A percentile compares a stretch with the other conserved stretches of the same genome.
Evolutionary conservation across 2,113 vertebrate species (phyloP).

Genomic region (Nycticryphes semicollaris): DNA sequence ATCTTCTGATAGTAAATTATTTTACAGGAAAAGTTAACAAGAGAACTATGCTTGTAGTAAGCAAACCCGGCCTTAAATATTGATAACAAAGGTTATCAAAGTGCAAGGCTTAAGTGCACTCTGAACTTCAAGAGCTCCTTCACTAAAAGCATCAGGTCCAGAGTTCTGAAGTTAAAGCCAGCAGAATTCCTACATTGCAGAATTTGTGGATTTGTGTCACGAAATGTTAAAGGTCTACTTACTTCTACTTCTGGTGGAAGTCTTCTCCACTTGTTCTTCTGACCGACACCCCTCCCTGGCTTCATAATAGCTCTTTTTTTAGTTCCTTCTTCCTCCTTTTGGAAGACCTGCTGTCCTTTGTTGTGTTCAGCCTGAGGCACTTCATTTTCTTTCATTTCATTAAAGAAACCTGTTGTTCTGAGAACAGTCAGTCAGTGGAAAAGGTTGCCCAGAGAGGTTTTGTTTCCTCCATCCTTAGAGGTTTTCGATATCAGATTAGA

Average conservation of each 20-base stretch:
- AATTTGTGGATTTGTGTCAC: not conserved
- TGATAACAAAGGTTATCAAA: too few species aligned
- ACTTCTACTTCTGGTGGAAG: not conserved
- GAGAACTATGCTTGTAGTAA: not conserved
- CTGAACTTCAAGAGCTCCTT: not conserved
- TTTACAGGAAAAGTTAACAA: not conserved
- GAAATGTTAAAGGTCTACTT: not conserved
- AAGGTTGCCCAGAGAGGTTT: not conserved
- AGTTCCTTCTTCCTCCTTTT: not conserved
- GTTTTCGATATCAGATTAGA: not conserved
- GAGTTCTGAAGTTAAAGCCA: not conserved
- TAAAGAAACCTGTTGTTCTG: not conserved
- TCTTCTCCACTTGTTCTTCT: not conserved
- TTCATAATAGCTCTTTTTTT: not conserved
- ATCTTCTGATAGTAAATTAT: not conserved
- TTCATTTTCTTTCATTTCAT: constrained; percentile 51
- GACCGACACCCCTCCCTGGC: not conserved
- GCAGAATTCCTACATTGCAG: not conserved
- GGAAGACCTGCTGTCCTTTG: not conserved
- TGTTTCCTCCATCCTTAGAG: not conserved
- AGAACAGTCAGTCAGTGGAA: not conserved
- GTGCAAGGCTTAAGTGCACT: not conserved
- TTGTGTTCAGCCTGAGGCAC: not conserved
- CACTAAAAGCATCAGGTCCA: not conserved
- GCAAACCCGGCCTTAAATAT: not conserved